phyloP scores from a whole-genome alignment of 2,797 vertebrate genomes.

The Sphenodon punctatus region DNA sequence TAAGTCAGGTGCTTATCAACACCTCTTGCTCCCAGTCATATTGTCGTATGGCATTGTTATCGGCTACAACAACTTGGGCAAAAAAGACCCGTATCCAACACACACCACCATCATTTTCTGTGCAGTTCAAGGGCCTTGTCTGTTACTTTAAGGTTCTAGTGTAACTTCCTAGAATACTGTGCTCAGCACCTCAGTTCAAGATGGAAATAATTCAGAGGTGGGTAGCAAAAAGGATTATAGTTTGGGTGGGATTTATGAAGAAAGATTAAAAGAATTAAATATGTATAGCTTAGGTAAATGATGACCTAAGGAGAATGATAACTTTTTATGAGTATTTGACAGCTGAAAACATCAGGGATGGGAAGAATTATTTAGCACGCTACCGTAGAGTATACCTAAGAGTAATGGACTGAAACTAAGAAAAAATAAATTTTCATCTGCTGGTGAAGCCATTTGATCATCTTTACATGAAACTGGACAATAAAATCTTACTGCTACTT shows the following conservation, averaged over 20 bases:
- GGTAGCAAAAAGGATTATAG: not conserved
- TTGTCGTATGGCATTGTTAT: too few relatives aligned
- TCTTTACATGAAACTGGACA: not conserved
- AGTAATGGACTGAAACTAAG: not conserved
- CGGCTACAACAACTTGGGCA: too few relatives aligned
- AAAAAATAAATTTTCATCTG: not conserved
- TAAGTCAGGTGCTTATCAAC: too few relatives aligned
- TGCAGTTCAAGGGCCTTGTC: too few relatives aligned
- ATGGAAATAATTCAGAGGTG: not conserved
- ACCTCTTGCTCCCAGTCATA: too few relatives aligned
- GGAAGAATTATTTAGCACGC: not conserved
- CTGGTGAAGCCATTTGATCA: not conserved
- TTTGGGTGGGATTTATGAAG: not conserved
- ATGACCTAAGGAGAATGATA: not conserved
- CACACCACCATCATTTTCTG: too few relatives aligned
- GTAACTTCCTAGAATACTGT: not conserved
- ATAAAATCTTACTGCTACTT: fast-evolving
- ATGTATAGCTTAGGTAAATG: not conserved
- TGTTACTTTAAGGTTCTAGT: fast-evolving
- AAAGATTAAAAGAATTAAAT: conserved; percentile 1
- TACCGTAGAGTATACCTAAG: not conserved
- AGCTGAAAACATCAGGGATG: not conserved
- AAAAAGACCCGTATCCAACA: too few relatives aligned
- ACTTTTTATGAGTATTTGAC: not conserved
- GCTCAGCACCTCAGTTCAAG: not conserved